Evolutionary conservation across 2,888 invertebrate genomes (phyloP).

Genomic region (Dioctria rufipes): DNA sequence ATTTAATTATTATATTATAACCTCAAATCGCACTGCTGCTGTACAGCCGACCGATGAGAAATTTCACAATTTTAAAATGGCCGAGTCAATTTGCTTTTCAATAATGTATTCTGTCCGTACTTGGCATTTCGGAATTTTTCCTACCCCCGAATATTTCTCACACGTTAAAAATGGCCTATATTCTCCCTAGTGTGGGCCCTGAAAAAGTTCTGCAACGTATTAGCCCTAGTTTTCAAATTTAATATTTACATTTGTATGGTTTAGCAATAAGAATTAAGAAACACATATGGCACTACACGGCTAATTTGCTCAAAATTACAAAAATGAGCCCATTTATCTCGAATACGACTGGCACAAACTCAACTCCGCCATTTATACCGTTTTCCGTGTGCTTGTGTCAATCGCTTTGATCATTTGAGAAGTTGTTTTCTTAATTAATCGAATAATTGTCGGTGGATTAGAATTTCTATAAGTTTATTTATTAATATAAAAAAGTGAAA

Average conservation of each 20-base stretch:
- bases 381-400: conserved; percentile 45
- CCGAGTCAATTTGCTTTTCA: too few relatives aligned
- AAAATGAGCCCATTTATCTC: background rate
- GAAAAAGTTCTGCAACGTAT: too few relatives aligned
- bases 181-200: too few relatives aligned
- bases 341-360: conserved; percentile 7
- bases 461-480: conserved; percentile 18
- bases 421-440: conserved; percentile 38
- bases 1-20: too few relatives aligned
- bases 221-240: background rate
- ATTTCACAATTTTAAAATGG: too few relatives aligned
- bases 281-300: background rate
- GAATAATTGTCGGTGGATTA: conserved; percentile 1
- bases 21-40: too few relatives aligned
- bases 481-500: conserved; percentile 27
- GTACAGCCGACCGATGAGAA: too few relatives aligned
- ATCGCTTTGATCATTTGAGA: conserved; percentile 7
- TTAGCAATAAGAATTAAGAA: background rate
- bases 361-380: conserved; percentile 43
- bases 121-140: too few relatives aligned
- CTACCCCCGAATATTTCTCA: too few relatives aligned
- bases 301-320: background rate
- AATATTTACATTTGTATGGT: background rate
- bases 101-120: too few relatives aligned
- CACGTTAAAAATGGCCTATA: too few relatives aligned